Evolutionary conservation across 2,888 invertebrate species (phyloP).

Genomic region (Tanypteryx hageni): DNA sequence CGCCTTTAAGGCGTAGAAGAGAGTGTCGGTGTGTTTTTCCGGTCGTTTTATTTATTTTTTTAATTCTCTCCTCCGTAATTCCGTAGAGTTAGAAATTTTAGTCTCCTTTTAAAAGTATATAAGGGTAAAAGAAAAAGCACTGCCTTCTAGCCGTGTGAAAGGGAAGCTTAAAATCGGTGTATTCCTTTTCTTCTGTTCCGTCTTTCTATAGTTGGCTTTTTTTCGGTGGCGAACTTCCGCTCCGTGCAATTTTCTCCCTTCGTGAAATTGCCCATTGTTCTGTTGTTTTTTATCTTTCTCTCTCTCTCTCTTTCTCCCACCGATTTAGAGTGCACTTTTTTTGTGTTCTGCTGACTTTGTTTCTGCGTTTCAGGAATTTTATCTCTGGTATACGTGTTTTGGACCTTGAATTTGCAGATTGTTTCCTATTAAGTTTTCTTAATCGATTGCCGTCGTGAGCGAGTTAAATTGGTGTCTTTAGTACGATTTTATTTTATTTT

Average conservation of each 20-base stretch:
- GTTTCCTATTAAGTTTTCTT: too few relatives aligned
- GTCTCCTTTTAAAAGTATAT: not conserved
- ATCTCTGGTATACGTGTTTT: too few relatives aligned
- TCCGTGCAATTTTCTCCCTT: not conserved
- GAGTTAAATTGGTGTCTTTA: too few relatives aligned
- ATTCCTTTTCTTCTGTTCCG: not conserved
- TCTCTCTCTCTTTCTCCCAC: not conserved
- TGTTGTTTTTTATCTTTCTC: not conserved
- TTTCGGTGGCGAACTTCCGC: not conserved
- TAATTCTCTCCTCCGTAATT: too few relatives aligned
- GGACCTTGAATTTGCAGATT: too few relatives aligned
- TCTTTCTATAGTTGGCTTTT: not conserved
- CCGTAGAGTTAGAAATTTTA: too few relatives aligned
- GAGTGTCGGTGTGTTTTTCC: not conserved
- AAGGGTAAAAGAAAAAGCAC: not conserved
- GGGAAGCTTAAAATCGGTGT: not conserved
- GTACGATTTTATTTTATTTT: too few relatives aligned
- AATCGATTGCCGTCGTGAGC: too few relatives aligned
- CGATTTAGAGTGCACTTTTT: not conserved
- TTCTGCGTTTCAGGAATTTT: too few relatives aligned
- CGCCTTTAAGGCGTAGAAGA: not conserved
- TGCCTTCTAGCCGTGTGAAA: not conserved
- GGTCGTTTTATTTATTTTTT: too few relatives aligned
- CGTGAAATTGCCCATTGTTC: slow-evolving; percentile 23
- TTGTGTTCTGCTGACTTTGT: not conserved